phyloP scores from a whole-genome alignment of 92 coral and sea anemone species.

The Porites rus region DNA sequence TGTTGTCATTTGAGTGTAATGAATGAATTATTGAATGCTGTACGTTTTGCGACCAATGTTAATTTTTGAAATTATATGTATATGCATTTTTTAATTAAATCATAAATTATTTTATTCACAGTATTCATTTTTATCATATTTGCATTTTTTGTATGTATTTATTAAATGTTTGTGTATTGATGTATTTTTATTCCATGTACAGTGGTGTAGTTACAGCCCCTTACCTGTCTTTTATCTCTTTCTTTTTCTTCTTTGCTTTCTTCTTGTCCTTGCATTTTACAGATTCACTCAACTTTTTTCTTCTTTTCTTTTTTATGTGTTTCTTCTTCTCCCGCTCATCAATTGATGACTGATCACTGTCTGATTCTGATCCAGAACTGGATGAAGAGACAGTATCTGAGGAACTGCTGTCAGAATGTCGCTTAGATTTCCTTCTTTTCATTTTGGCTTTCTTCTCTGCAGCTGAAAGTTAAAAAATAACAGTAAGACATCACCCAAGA shows the following conservation, averaged over 20 bases:
- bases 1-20: too few relatives aligned
- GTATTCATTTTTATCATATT: too few relatives aligned
- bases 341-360: slow-evolving; percentile 66
- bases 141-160: too few relatives aligned
- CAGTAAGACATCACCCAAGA: neutral
- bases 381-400: slow-evolving; percentile 36
- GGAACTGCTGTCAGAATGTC: slow-evolving; percentile 44
- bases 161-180: too few relatives aligned
- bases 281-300: slow-evolving; percentile 64
- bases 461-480: neutral
- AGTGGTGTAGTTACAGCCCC: neutral
- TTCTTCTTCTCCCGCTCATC: slow-evolving; percentile 65
- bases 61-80: too few relatives aligned
- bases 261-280: slow-evolving; percentile 60
- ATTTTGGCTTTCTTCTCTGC: slow-evolving; percentile 62
- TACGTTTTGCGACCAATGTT: too few relatives aligned
- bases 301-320: slow-evolving; percentile 66
- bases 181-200: neutral
- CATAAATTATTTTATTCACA: too few relatives aligned
- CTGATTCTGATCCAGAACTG: slow-evolving; percentile 59
- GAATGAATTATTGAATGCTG: too few relatives aligned
- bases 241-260: slow-evolving; percentile 57
- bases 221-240: slow-evolving; percentile 29
- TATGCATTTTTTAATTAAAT: too few relatives aligned
- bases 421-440: slow-evolving; percentile 33